Percentiles rank a stretch among this genome's conserved stretches.
Evolutionary conservation across 2,113 vertebrate genomes (phyloP).

Genomic region (Acrocephalus arundinaceus): DNA sequence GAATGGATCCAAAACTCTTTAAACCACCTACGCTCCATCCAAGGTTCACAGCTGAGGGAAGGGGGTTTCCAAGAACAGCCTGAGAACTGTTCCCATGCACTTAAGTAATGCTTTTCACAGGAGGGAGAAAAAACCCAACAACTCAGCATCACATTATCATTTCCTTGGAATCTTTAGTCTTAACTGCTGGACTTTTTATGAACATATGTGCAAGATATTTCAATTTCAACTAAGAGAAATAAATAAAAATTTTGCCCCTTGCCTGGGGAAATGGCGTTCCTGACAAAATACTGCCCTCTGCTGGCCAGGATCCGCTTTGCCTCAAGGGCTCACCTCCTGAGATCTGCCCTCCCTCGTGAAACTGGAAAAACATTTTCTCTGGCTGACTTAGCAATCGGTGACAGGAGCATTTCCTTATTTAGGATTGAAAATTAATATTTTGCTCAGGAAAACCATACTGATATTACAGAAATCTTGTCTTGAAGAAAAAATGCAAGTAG

Average conservation of each 20-base stretch:
- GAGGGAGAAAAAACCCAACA: neutral
- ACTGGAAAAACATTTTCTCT: neutral
- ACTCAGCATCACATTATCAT: neutral
- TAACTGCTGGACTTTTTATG: neutral
- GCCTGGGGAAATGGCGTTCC: neutral
- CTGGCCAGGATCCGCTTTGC: neutral
- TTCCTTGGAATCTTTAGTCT: neutral
- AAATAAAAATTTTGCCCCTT: neutral
- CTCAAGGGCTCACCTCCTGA: neutral
- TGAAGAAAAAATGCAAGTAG: neutral
- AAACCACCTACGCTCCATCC: neutral
- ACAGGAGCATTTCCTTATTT: neutral
- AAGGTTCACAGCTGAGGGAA: neutral
- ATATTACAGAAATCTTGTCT: neutral
- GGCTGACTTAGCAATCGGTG: accelerated
- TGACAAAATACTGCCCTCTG: slow-evolving; percentile 44
- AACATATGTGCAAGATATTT: neutral
- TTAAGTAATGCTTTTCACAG: neutral
- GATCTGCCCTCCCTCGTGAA: neutral
- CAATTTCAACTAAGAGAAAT: neutral
- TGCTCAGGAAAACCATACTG: neutral
- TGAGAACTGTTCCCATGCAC: neutral
- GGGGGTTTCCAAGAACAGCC: neutral
- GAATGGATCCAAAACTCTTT: neutral
- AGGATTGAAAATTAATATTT: neutral